A percentile compares a stretch with the other conserved stretches of the same genome.
Evolutionary conservation across 2,113 vertebrate species (phyloP).

Genomic region (Leptosomus discolor): DNA sequence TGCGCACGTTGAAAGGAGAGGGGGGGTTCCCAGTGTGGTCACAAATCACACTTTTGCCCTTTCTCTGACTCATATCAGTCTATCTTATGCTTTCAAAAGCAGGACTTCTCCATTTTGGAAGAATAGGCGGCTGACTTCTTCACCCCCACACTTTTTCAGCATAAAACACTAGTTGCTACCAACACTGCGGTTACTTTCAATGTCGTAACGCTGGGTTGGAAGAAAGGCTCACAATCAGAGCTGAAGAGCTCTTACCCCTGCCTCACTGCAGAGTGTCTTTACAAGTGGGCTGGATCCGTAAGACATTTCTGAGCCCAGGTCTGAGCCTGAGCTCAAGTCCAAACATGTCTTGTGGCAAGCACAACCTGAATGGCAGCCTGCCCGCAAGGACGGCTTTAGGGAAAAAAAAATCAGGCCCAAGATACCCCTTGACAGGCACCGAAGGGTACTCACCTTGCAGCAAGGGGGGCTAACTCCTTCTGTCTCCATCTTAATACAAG

Average conservation of each 20-base stretch:
- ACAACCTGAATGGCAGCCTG: background rate
- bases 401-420: background rate
- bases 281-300: background rate
- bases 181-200: background rate
- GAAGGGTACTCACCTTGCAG: background rate
- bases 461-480: fast-evolving
- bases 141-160: background rate
- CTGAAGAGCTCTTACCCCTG: background rate
- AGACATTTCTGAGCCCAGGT: background rate
- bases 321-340: background rate
- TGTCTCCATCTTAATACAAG: background rate
- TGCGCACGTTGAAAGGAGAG: background rate
- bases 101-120: constrained; percentile 11
- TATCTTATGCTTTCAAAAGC: background rate
- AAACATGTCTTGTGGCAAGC: background rate
- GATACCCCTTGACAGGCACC: background rate
- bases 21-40: background rate
- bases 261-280: background rate
- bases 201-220: background rate
- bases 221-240: background rate
- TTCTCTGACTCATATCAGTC: constrained; percentile 8
- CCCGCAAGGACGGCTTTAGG: background rate
- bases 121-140: background rate
- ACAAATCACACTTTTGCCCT: constrained; percentile 3
- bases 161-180: background rate